Evolutionary conservation across 2,113 vertebrate genomes (phyloP).

Genomic region (Bungarus multicinctus): DNA sequence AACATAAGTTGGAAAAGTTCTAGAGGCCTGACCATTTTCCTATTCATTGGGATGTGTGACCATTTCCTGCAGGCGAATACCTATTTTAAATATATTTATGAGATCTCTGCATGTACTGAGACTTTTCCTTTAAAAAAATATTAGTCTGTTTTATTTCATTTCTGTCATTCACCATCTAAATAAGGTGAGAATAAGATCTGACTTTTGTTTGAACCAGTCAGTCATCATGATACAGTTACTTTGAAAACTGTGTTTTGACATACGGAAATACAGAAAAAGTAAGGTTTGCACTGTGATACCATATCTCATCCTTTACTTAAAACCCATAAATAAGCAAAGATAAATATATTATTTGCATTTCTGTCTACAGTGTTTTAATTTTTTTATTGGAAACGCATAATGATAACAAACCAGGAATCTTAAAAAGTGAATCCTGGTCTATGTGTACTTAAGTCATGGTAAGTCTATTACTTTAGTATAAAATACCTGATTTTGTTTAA

Average conservation of each 20-base stretch:
- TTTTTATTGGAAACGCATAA: background rate
- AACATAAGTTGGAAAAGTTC: background rate
- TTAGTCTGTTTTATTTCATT: background rate
- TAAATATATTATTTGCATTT: background rate
- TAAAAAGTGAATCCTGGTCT: background rate
- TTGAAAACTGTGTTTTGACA: background rate
- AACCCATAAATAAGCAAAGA: background rate
- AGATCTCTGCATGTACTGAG: background rate
- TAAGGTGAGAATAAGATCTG: background rate
- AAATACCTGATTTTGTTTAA: background rate
- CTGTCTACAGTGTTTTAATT: background rate
- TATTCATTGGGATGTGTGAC: background rate
- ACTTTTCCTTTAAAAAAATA: background rate
- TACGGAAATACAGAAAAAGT: background rate
- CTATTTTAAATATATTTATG: background rate
- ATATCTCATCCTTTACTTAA: background rate
- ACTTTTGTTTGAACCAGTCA: rapidly evolving
- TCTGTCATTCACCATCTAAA: background rate
- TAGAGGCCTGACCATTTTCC: background rate
- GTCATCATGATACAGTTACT: background rate
- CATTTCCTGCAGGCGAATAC: background rate
- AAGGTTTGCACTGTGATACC: background rate
- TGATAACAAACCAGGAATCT: background rate
- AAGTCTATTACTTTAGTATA: background rate
- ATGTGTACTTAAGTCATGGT: background rate